phyloP scores from a whole-genome alignment of 2,113 vertebrate species.

The Takifugu flavidus region DNA sequence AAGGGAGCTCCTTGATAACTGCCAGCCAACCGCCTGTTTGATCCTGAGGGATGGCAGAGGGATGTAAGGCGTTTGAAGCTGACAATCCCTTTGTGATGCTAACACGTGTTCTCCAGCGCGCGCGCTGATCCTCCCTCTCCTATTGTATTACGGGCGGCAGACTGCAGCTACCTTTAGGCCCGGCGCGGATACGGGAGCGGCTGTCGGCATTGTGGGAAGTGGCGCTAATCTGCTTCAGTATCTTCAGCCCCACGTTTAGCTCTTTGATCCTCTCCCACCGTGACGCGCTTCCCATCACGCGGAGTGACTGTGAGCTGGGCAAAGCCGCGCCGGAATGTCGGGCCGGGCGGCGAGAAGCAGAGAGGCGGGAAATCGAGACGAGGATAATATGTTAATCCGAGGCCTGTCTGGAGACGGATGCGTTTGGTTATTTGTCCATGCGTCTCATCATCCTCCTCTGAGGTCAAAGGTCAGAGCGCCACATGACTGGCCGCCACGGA shows the following conservation, averaged over 20 bases:
- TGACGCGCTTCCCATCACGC: conserved; percentile 50
- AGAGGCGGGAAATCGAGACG: neutral
- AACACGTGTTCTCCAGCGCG: conserved; percentile 73
- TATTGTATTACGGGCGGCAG: conserved; percentile 72
- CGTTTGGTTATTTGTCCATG: conserved; percentile 12
- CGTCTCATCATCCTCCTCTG: neutral
- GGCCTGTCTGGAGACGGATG: conserved; percentile 52
- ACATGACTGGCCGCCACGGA: no score
- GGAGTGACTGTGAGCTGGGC: conserved; percentile 44
- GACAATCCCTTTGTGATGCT: conserved; percentile 78
- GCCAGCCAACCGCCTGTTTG: conserved; percentile 74
- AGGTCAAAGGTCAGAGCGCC: no score
- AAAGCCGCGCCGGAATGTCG: conserved; percentile 65
- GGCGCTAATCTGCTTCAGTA: conserved; percentile 73
- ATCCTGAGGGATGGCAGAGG: conserved; percentile 74
- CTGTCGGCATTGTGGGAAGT: conserved; percentile 73
- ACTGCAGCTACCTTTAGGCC: conserved; percentile 70
- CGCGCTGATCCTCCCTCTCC: conserved; percentile 59
- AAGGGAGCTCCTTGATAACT: conserved; percentile 59
- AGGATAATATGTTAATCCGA: conserved; percentile 22
- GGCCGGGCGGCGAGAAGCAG: conserved; percentile 20
- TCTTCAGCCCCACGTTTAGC: conserved; percentile 74
- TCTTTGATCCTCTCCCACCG: conserved; percentile 75
- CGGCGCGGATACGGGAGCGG: conserved; percentile 64
- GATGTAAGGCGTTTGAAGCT: conserved; percentile 74